These are phyloP conservation scores for Drosophila meridiana DNA, from an alignment of 2,888 invertebrate genomes.

Conservation along the genomic window DNA sequence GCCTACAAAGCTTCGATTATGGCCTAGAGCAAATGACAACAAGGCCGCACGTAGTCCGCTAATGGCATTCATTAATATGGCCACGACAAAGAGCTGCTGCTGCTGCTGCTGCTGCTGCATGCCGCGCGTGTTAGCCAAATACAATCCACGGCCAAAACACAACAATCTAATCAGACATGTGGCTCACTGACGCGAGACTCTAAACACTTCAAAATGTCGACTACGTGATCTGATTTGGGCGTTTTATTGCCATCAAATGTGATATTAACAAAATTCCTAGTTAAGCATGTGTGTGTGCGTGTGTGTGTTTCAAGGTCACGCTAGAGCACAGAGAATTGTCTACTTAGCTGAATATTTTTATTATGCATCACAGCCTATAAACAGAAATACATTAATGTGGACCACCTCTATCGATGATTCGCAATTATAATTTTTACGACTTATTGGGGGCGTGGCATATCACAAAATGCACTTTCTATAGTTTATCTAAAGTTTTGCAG, in stretches of 20 bases:
- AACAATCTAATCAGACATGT: conserved; percentile 36
- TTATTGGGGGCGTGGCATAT: neutral
- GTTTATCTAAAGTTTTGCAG: no score
- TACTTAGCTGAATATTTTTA: neutral
- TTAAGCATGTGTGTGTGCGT: neutral
- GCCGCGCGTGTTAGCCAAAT: conserved; percentile 17
- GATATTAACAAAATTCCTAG: conserved; percentile 35
- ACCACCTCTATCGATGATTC: neutral
- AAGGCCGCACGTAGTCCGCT: conserved; percentile 48
- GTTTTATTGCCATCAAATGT: conserved; percentile 10
- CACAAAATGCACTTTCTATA: neutral
- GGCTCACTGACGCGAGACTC: neutral
- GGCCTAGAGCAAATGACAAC: conserved; percentile 39
- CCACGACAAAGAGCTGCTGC: conserved; percentile 23
- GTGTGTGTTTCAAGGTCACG: neutral
- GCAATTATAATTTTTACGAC: neutral
- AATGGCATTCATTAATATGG: conserved; percentile 62
- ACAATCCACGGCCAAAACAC: neutral
- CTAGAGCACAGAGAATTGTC: neutral
- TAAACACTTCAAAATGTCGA: conserved; percentile 40
- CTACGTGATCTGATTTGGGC: conserved; percentile 57
- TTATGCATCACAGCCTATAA: neutral
- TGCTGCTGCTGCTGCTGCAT: conserved; percentile 21
- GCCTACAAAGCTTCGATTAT: conserved; percentile 41
- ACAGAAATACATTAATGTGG: neutral